Evolutionary conservation across 2,888 invertebrate genomes (phyloP).

Genomic region (Morpho deidamia): DNA sequence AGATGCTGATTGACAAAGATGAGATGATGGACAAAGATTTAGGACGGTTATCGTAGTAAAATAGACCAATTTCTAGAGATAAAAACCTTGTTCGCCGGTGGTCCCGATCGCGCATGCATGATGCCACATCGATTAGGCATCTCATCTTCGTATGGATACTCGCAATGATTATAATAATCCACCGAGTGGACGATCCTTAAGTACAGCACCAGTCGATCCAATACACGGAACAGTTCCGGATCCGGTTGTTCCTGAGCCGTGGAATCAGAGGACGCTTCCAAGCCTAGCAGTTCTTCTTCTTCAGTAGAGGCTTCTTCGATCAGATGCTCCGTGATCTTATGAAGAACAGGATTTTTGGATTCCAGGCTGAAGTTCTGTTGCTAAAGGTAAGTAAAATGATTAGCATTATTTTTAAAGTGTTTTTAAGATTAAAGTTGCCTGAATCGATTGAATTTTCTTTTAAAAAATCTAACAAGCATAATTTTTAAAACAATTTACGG

Average conservation of each 20-base stretch:
- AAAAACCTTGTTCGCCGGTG: constrained; percentile 86
- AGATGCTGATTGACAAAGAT: no score
- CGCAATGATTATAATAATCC: constrained; percentile 99
- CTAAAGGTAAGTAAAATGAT: no score
- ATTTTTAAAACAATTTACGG: no score
- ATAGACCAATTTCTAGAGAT: constrained; percentile 36
- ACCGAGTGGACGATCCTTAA: constrained; percentile 98
- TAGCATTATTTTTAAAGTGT: no score
- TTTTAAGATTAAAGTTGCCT: no score
- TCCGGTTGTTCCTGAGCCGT: constrained; percentile 48
- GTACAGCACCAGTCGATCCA: constrained; percentile 92
- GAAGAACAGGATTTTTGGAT: constrained; percentile 94
- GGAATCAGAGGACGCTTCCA: constrained; percentile 61
- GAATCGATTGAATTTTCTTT: no score
- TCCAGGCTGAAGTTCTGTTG: constrained; percentile 80
- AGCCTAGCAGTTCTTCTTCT: constrained; percentile 94
- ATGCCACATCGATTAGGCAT: constrained; percentile 99
- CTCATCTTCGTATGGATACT: constrained; percentile 99
- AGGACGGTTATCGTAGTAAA: not conserved
- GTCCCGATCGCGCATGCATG: constrained; percentile 95
- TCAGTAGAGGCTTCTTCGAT: constrained; percentile 99
- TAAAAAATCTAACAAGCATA: no score
- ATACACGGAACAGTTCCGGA: constrained; percentile 79
- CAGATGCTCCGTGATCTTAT: constrained; percentile 97
- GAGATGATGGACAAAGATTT: not conserved